These are phyloP conservation scores for Xenus cinereus DNA, from an alignment of 2,113 vertebrate genomes.

Conservation along the genomic window DNA sequence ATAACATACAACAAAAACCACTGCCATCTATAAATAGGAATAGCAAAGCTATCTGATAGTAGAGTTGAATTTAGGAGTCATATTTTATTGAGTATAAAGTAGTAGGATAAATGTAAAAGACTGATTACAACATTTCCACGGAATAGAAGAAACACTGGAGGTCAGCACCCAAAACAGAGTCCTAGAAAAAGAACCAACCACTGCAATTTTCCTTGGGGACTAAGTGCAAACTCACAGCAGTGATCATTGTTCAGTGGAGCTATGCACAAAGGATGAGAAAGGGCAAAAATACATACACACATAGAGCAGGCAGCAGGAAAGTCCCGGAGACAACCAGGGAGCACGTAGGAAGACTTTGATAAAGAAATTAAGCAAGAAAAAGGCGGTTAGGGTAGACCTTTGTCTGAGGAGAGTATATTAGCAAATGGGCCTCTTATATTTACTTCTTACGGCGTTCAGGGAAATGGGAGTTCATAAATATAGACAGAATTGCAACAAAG, in stretches of 20 bases:
- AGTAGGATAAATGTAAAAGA: conserved; percentile 43
- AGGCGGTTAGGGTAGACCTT: not conserved
- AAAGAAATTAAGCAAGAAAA: conserved; percentile 6
- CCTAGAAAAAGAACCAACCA: not conserved
- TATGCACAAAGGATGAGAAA: not conserved
- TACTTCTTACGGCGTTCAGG: not conserved
- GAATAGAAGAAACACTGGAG: not conserved
- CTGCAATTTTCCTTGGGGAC: not conserved
- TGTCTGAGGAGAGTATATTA: not conserved
- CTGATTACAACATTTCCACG: not conserved
- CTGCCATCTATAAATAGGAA: not conserved
- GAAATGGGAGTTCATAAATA: not conserved
- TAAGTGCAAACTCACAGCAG: not conserved
- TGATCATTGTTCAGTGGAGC: not conserved
- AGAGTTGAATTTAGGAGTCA: not conserved
- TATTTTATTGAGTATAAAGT: not conserved
- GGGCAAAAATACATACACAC: not conserved
- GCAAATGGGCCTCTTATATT: not conserved
- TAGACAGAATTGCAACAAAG: not conserved
- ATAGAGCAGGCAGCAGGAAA: not conserved
- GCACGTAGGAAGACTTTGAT: not conserved
- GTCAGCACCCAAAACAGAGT: not conserved
- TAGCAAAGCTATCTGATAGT: not conserved
- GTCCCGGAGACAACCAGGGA: not conserved
- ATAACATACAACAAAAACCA: not conserved